Percentiles rank a stretch among this genome's conserved stretches.
These are phyloP conservation scores for Leptopilina drosophilae DNA, from an alignment of 2,888 invertebrate species.

Conservation along the genomic window DNA sequence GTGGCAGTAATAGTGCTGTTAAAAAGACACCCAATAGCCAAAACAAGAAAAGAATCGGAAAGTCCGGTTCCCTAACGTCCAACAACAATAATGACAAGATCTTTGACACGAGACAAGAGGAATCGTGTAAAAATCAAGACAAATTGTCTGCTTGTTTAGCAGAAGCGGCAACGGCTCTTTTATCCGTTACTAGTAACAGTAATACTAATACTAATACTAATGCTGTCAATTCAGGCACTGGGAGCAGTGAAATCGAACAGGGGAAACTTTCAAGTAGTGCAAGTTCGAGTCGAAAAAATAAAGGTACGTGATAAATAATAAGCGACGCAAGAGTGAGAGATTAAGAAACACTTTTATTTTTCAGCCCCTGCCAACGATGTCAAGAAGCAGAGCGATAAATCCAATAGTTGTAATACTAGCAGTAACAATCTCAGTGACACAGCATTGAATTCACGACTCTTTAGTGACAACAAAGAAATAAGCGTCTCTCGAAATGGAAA, in stretches of 20 bases:
- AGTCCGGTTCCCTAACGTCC: neutral
- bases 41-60: slow-evolving; percentile 8
- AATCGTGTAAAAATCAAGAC: slow-evolving; percentile 66
- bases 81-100: neutral
- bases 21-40: slow-evolving; percentile 66
- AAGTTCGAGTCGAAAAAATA: slow-evolving; percentile 64
- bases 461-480: slow-evolving; percentile 78
- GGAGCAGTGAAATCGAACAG: slow-evolving; percentile 41
- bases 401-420: slow-evolving; percentile 52
- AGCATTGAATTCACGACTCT: slow-evolving; percentile 57
- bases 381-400: slow-evolving; percentile 49
- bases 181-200: slow-evolving; percentile 61
- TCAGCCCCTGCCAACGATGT: slow-evolving; percentile 58
- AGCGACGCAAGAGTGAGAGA: slow-evolving; percentile 4
- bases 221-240: neutral
- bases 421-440: neutral
- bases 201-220: neutral
- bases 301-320: slow-evolving; percentile 56
- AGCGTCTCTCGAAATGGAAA: slow-evolving; percentile 79
- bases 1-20: slow-evolving; percentile 50
- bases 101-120: slow-evolving; percentile 47
- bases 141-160: slow-evolving; percentile 74
- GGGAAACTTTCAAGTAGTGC: slow-evolving; percentile 54
- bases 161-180: slow-evolving; percentile 73
- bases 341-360: slow-evolving; percentile 45